Base-by-base conservation (phyloP, 2,797 vertebrate genomes). In the Rhinatrema bivittatum region DNA sequence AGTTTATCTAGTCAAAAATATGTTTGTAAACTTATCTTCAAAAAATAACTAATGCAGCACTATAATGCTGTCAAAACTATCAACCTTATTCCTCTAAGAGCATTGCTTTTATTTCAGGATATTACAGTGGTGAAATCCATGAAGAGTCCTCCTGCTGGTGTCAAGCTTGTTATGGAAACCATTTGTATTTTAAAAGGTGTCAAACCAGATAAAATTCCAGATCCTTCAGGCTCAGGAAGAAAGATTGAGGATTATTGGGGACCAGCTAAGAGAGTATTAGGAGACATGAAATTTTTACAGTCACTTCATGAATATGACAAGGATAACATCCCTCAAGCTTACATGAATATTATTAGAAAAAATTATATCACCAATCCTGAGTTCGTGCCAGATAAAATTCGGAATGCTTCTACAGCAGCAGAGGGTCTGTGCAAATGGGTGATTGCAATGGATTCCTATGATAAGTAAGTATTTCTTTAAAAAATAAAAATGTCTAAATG, bases 381-480 rank as follows among this genome's bases (percentile, higher is more conserved):
- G 53, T 95, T 97, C 54, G 80, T 88, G 35, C 93, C 92, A 3
- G 91, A 93, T 49, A 97, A 95, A 71, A 76, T 97, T 42, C 79
- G 90, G 31, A 90, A 89, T 7, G 92, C 90, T 20, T 94, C 93
- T 23, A 86, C 81, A 1, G 92, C 91, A 21, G 91, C 92, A 0
- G 92, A 95, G 43, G 92, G 91, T 3, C 65, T 97, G 29, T 97
- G 92, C 65, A 91, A 94, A 59, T 93, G 87, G 87, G 89, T 93
- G 23, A 90, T 85, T 53, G 87, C 89, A 37, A 90, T 93, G 85
- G 88, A 93, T 17, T 89, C 87, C 14, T 93, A 95, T 2, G 87
- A 90, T 48, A 88, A 60, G 84, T 90, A 70, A 87, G 81, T 74
- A 15, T 7, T 16, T 9, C 7, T 19, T 5, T n/a, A 48, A 36